Conservation (phyloP, 2,113 vertebrate genomes). For the Diphyllodes magnificus region DNA sequence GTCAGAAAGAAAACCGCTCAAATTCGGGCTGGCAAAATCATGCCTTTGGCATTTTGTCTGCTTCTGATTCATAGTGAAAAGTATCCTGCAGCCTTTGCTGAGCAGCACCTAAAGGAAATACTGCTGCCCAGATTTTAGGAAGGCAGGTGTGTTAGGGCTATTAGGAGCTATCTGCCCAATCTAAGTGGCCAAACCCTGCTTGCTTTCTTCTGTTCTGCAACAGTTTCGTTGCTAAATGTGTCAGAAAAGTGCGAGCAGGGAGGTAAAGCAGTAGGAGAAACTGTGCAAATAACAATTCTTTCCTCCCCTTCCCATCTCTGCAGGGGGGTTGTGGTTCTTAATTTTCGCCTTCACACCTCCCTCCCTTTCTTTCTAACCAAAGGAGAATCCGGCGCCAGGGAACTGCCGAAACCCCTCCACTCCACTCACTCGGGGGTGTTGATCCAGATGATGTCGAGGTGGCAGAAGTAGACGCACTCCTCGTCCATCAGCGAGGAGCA, state of each 20-base stretch:
- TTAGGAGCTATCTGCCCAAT: not conserved
- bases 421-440: conserved; percentile 90
- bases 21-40: not conserved
- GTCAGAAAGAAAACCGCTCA: not conserved
- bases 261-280: not conserved
- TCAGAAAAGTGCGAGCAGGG: not conserved
- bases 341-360: not conserved
- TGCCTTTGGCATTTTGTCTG: not conserved
- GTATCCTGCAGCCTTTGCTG: not conserved
- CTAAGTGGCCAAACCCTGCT: not conserved
- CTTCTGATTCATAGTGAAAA: not conserved
- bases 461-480: conserved; percentile 98
- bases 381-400: not conserved
- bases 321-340: not conserved
- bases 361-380: not conserved
- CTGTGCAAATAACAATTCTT: not conserved
- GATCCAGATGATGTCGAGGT: conserved; percentile 98
- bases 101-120: not conserved
- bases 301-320: not conserved
- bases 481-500: conserved; percentile 90
- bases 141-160: not conserved
- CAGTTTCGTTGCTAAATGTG: not conserved
- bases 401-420: not conserved
- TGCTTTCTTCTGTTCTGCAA: not conserved
- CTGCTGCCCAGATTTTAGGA: not conserved